Conservation (phyloP, 1,140 invertebrate genomes). For the Steinernema khuongi region DNA sequence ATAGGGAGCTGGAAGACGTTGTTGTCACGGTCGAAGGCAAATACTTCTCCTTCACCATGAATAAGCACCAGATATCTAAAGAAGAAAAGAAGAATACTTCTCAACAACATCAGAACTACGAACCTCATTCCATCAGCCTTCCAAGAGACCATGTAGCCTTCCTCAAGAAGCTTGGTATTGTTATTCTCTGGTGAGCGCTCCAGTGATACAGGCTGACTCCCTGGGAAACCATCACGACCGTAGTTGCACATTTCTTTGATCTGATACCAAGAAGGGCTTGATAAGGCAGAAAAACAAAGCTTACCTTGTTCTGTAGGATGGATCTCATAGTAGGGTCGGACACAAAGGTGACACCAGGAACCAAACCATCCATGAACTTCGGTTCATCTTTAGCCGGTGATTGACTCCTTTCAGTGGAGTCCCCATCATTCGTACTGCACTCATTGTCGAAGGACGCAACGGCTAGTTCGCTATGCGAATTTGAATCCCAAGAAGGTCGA, state of each 20-base stretch:
- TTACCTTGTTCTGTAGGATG: constrained; percentile 30
- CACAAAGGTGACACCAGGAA: constrained; percentile 58
- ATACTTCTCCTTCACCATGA: constrained; percentile 75
- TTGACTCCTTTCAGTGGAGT: neutral
- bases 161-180: constrained; percentile 73
- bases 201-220: constrained; percentile 94
- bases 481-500: constrained; percentile 47
- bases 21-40: constrained; percentile 90
- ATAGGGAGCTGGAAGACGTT: constrained; percentile 74
- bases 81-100: constrained; percentile 31
- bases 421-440: neutral
- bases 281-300: constrained; percentile 19
- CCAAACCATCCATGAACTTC: constrained; percentile 60
- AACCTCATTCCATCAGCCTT: constrained; percentile 96
- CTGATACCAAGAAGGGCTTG: constrained; percentile 21
- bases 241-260: constrained; percentile 36
- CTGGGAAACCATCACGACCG: constrained; percentile 77
- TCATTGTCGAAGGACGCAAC: neutral
- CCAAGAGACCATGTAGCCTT: constrained; percentile 93
- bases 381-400: constrained; percentile 14
- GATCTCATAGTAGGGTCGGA: constrained; percentile 33
- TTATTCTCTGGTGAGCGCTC: constrained; percentile 63
- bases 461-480: neutral
- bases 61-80: constrained; percentile 92
- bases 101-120: constrained; percentile 52